Evolutionary conservation across 2,113 vertebrate genomes (phyloP), one percentile per base, ranked within the genome.

Genomic region (Brevimyrus niger): DNA sequence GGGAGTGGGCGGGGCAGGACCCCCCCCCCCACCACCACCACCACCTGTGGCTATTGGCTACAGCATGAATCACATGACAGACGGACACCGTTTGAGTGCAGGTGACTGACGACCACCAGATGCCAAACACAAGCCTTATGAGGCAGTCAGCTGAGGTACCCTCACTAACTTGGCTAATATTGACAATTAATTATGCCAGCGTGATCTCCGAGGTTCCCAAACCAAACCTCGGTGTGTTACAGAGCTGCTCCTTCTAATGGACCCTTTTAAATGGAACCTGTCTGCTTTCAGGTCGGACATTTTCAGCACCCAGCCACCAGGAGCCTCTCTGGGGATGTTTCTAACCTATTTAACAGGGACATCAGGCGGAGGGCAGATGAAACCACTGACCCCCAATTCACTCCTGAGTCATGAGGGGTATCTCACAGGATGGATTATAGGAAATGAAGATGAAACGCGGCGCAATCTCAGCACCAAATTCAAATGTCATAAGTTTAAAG

Each of bases 391-490:
- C 48, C 50, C 50, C 3, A 6, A 35, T 51, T 35, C 85, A 51
- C 85, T 87, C 13, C n/a, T 53, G 48, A 87, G 85, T 53, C 48
- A 87, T 51, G n/a, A 53, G 85, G 85, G 85, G 85, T 35, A 55
- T 19, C 85, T 53, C 50, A n/a, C 85, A 27, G 50, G 48, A 87
- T 19, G 50, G 85, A 87, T 87, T 87, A 87, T 87, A 27, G 50
- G 47, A 58, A 83, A 55, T 35, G 19, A 82, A 83, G 13, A 44
- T 53, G 23, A 61, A 80, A 82, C 15, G 5, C 51, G 6, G 6
- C 50, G 50, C 31, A 46, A 44, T 58, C 35, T 27, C 55, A 42
- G 35, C 23, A 65, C 55, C 55, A 11, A 46, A 53, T 61, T 61
- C 38, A 84, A 85, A 55, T 53, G 88, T 31, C 50, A 47, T 23